These are phyloP conservation scores for Strongylocentrotus purpuratus DNA, from an alignment of 35 echinoderm and acorn worm genomes.

Conservation along the genomic window DNA sequence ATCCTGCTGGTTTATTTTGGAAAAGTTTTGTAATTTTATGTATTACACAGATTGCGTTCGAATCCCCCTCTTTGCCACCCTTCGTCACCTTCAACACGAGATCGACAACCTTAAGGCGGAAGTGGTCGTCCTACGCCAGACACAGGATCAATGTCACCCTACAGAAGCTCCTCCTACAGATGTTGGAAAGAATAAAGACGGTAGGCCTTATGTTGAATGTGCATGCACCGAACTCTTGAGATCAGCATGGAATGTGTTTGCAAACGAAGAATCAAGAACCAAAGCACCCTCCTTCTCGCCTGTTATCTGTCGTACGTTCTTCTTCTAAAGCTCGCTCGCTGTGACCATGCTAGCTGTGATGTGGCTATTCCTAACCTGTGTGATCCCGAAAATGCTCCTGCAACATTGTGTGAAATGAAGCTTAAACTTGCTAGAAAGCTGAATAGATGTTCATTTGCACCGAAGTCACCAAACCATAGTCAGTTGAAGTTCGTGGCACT, in stretches of 20 bases:
- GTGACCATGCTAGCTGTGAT: background rate
- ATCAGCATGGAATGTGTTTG: background rate
- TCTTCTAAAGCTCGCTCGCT: background rate
- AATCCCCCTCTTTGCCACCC: background rate
- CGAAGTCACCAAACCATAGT: background rate
- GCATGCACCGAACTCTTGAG: background rate
- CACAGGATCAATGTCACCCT: background rate
- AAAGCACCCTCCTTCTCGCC: background rate
- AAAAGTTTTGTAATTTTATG: background rate
- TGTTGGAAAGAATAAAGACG: background rate
- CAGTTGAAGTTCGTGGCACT: background rate
- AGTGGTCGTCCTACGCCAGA: background rate
- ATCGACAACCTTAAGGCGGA: background rate
- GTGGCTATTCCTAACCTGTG: background rate
- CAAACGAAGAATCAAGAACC: background rate
- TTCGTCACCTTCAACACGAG: background rate
- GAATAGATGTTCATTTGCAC: background rate
- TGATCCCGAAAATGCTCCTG: background rate
- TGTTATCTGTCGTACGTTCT: background rate
- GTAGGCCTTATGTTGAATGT: background rate
- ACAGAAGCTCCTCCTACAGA: background rate
- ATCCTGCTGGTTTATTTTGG: background rate
- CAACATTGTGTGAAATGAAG: background rate
- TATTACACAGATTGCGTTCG: conserved; percentile 6
- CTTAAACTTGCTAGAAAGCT: background rate